Percentiles rank a stretch among this genome's conserved stretches.
Conservation (phyloP, 2,888 invertebrate genomes). For the Synergus umbraculus region DNA sequence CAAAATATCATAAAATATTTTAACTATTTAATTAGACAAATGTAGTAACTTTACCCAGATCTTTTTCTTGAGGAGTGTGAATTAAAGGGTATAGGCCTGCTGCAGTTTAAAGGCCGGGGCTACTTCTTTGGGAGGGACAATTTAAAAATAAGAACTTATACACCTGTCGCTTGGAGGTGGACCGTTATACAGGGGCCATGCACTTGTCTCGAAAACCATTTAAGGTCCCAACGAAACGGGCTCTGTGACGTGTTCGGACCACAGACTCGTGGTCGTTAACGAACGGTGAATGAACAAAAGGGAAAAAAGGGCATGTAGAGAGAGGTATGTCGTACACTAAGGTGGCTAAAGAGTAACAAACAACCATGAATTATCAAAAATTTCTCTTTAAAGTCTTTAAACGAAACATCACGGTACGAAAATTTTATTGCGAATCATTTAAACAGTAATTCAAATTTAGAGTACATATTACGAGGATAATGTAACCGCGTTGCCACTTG, state of each 20-base stretch:
- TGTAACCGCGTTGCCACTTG: too few species aligned
- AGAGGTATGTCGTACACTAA: constrained; percentile 30
- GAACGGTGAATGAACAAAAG: constrained; percentile 35
- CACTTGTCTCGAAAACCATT: constrained; percentile 56
- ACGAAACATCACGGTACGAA: too few species aligned
- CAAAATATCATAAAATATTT: too few species aligned
- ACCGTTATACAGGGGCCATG: constrained; percentile 60
- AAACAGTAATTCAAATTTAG: too few species aligned
- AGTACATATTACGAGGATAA: too few species aligned
- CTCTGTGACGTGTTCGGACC: constrained; percentile 31
- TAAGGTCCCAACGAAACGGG: constrained; percentile 44
- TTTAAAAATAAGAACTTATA: constrained; percentile 51
- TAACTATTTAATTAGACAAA: too few species aligned
- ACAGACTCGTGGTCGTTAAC: constrained; percentile 32
- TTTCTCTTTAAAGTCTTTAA: constrained; percentile 8
- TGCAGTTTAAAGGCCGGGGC: constrained; percentile 24
- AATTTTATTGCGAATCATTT: too few species aligned
- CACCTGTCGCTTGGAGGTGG: constrained; percentile 59
- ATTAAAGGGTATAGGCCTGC: constrained; percentile 10
- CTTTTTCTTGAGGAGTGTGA: too few species aligned
- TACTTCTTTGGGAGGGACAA: constrained; percentile 38
- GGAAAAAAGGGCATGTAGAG: constrained; percentile 42
- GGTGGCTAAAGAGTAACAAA: constrained; percentile 31
- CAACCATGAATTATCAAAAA: constrained; percentile 52
- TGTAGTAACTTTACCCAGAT: too few species aligned